Evolutionary conservation across 2,113 vertebrate genomes (phyloP).

Genomic region (Neolamprologus hecqui): DNA sequence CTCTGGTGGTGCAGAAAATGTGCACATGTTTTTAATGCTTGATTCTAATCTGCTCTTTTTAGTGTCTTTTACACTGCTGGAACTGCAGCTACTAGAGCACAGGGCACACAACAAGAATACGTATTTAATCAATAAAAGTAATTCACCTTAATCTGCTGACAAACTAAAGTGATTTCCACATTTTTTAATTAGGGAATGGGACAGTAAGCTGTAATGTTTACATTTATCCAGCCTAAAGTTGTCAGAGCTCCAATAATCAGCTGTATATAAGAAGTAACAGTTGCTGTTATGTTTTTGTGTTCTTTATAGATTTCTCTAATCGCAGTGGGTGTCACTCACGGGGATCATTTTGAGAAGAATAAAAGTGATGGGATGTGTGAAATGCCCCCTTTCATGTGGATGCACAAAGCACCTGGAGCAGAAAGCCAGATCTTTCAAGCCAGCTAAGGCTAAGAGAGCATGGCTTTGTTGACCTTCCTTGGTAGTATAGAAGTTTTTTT

Average conservation of each 20-base stretch:
- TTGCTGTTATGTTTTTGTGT: not conserved
- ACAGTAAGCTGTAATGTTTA: not conserved
- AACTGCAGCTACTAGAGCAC: not conserved
- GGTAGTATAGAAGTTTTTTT: not conserved
- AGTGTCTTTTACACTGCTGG: not conserved
- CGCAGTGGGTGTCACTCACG: not conserved
- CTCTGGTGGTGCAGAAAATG: not conserved
- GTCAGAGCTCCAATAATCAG: not conserved
- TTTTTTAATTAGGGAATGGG: not conserved
- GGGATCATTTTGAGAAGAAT: not conserved
- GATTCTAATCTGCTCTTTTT: not conserved
- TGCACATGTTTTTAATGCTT: not conserved
- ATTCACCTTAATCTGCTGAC: not conserved
- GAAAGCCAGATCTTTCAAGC: not conserved
- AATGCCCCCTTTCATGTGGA: not conserved
- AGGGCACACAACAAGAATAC: not conserved
- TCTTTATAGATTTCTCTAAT: not conserved
- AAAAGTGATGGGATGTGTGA: not conserved
- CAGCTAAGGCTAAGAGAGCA: not conserved
- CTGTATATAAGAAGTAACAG: not conserved
- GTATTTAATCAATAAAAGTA: not conserved
- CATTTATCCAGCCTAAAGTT: not conserved
- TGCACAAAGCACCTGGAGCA: not conserved
- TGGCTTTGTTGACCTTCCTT: not conserved
- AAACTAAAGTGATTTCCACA: not conserved